A percentile compares a stretch with the other conserved stretches of the same genome.
Evolutionary conservation across 2,797 vertebrate species (phyloP).

Genomic region (Mycteria americana): DNA sequence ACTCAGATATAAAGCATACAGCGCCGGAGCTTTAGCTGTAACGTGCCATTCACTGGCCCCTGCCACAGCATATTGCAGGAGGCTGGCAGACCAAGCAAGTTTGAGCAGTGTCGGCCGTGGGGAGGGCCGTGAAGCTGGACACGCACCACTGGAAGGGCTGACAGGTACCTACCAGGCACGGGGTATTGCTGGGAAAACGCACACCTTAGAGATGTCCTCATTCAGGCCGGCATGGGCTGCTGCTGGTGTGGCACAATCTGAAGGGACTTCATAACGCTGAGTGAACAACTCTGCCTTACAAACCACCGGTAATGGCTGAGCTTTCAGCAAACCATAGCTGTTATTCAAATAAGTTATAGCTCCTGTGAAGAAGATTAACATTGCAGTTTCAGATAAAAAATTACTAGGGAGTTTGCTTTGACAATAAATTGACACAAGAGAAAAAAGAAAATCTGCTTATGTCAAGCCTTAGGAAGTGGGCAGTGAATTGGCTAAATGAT

Average conservation of each 20-base stretch:
- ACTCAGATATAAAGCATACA: fast-evolving
- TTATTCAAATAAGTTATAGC: background rate
- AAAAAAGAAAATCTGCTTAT: background rate
- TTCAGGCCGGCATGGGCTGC: fast-evolving
- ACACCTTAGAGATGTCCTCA: background rate
- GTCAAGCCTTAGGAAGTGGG: background rate
- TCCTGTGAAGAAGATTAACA: background rate
- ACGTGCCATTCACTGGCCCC: background rate
- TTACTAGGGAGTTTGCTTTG: background rate
- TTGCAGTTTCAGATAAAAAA: background rate
- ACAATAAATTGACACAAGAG: background rate
- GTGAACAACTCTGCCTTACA: background rate
- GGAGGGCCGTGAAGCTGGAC: background rate
- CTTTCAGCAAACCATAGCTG: background rate
- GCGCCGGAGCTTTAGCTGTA: background rate
- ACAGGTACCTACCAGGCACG: fast-evolving
- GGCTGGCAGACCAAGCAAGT: background rate
- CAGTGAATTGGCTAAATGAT: background rate
- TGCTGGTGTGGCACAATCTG: background rate
- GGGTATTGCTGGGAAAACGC: background rate
- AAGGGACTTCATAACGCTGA: background rate
- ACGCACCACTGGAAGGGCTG: background rate
- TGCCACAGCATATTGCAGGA: background rate
- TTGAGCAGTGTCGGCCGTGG: fast-evolving
- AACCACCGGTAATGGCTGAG: background rate